Evolutionary conservation across 2,888 invertebrate species (phyloP), one percentile per base, ranked within the genome.

Genomic region (Cepaea hortensis): DNA sequence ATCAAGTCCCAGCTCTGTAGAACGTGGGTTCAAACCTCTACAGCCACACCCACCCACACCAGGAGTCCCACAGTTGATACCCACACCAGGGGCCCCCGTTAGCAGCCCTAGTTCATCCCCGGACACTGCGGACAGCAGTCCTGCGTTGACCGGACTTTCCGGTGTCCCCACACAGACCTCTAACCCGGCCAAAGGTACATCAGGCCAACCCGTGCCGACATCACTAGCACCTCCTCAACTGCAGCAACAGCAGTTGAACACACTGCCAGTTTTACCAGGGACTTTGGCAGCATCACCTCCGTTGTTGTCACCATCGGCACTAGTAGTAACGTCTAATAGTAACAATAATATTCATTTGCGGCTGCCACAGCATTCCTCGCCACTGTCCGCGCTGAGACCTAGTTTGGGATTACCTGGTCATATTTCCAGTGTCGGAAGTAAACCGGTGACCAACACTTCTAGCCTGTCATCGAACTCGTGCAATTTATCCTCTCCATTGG

Each of bases 1-100:
- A 48, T 92, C 91, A 68, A 91, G 91, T 73, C 93, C 93, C 11
- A 92, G 93, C 85, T 93, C 93, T 55, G 89, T 91, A 61, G 93
- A 92, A 76, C 91, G 90, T 6, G 93, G 91, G 65, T 90, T 91
- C 89, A 90, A 90, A 87, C 87, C 90, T 65, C 70, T 89, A 62
- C 89, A 90, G 81, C 89, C 90, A 1, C 88, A 87, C 61, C 87
- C 90, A 48, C 87, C 88, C 50, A 85, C 88, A 20, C 86, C 86
- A 72, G 70, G 48, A 7, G 72, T 81, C 9, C 84, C 72, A 4
- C 84, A 73, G 15, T 87, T 83, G 23, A 81, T 76, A 48, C 75
- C 81, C 61, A 62, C 62, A 15, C 15, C 85, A 55, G 75, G 76
- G 4, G 46, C 81, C 20, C 48, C 76, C 4, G 23, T 61, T 5